phyloP scores from a whole-genome alignment of 2,888 invertebrate species.

The Metopia argyrocephala region DNA sequence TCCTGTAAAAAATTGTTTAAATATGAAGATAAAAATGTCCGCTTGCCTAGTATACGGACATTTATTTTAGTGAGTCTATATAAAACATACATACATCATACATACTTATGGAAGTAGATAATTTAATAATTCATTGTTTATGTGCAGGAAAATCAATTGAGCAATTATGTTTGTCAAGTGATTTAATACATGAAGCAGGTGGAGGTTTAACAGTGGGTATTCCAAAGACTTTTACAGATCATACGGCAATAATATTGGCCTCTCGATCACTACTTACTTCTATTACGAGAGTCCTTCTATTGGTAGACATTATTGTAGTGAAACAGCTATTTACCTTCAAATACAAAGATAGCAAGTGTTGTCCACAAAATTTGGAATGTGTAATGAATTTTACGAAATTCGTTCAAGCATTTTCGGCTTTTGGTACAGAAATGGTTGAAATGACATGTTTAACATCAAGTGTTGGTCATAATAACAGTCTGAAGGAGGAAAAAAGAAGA shows the following conservation, averaged over 20 bases:
- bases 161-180: constrained; percentile 83
- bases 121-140: not conserved
- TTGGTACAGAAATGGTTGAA: constrained; percentile 99
- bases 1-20: too few species aligned
- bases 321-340: constrained; percentile 96
- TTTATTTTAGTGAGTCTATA: too few species aligned
- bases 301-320: constrained; percentile 98
- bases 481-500: constrained; percentile 94
- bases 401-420: constrained; percentile 98
- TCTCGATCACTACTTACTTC: constrained; percentile 95
- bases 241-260: constrained; percentile 90
- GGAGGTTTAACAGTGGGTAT: constrained; percentile 79
- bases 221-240: constrained; percentile 81
- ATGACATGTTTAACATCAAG: constrained; percentile 94
- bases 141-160: constrained; percentile 92
- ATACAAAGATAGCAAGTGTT: constrained; percentile 94
- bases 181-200: constrained; percentile 47
- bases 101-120: too few species aligned
- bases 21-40: too few species aligned
- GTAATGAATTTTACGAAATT: constrained; percentile 97
- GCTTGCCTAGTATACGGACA: too few species aligned
- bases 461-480: constrained; percentile 84
- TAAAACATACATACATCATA: too few species aligned
- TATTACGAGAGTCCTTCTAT: constrained; percentile 95
- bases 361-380: constrained; percentile 90